These are phyloP conservation scores for Phenganax marumi DNA, from an alignment of 92 coral and sea anemone genomes.

Conservation along the genomic window DNA sequence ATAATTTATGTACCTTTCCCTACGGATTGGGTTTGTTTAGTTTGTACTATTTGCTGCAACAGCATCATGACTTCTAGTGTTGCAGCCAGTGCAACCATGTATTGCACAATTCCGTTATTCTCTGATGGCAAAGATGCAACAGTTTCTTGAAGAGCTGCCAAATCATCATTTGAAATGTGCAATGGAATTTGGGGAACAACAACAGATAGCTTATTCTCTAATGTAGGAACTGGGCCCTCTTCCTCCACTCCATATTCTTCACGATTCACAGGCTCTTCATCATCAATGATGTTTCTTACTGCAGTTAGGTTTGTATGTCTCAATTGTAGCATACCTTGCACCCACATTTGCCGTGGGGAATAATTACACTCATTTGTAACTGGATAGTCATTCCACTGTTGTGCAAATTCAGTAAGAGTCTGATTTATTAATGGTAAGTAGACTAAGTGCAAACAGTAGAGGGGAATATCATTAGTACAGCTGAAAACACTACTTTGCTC, in stretches of 20 bases:
- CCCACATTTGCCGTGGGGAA: constrained; percentile 43
- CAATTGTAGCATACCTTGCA: constrained; percentile 40
- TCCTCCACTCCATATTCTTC: constrained; percentile 43
- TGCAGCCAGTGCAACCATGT: constrained; percentile 32
- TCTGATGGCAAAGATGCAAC: constrained; percentile 34
- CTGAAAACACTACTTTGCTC: constrained; percentile 22
- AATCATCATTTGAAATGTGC: constrained; percentile 15
- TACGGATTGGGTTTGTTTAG: no score
- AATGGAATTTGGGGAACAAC: constrained; percentile 28
- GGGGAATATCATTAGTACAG: constrained; percentile 27
- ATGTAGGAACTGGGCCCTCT: constrained; percentile 42
- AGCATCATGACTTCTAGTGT: constrained; percentile 18
- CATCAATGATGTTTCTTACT: constrained; percentile 25
- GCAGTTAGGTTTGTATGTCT: constrained; percentile 35
- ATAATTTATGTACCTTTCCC: no score
- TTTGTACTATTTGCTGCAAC: not conserved
- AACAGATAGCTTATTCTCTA: constrained; percentile 19
- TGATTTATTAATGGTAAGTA: constrained; percentile 41
- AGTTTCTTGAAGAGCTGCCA: constrained; percentile 2
- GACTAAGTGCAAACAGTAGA: constrained; percentile 36
- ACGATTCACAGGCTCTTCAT: not conserved
- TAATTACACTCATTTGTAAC: constrained; percentile 37
- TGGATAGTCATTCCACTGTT: constrained; percentile 38
- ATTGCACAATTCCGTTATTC: constrained; percentile 26
- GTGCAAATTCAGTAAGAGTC: constrained; percentile 26